phyloP scores from a whole-genome alignment of 2,888 invertebrate species.

The Xanthorhoe spadicearia region DNA sequence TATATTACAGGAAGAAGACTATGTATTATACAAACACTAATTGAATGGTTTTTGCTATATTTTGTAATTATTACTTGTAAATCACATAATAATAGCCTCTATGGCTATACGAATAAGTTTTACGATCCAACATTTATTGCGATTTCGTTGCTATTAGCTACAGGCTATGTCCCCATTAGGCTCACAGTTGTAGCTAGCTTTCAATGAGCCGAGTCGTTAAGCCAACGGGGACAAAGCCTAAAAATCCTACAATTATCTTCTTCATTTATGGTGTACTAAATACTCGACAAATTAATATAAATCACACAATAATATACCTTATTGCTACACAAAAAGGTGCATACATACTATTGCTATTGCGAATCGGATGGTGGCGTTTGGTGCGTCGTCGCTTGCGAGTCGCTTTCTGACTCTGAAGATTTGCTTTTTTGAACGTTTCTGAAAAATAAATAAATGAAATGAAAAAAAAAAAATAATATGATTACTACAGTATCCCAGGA shows the following conservation, averaged over 20 bases:
- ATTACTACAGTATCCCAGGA: too few species aligned
- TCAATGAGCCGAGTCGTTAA: too few species aligned
- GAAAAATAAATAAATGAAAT: slow-evolving; percentile 14
- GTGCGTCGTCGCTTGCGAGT: slow-evolving; percentile 21
- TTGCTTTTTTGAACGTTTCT: slow-evolving; percentile 36
- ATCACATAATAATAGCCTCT: slow-evolving; percentile 15
- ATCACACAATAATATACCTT: slow-evolving; percentile 6
- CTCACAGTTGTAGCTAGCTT: too few species aligned
- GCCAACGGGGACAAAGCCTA: too few species aligned
- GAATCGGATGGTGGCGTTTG: slow-evolving; percentile 22
- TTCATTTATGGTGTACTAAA: neutral
- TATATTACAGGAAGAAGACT: neutral
- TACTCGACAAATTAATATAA: neutral
- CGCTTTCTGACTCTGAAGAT: slow-evolving; percentile 27
- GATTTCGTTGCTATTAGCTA: neutral
- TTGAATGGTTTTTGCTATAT: neutral
- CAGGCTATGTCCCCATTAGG: too few species aligned
- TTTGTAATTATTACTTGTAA: neutral
- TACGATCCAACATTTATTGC: slow-evolving; percentile 1
- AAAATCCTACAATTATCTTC: neutral
- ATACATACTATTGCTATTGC: slow-evolving; percentile 23
- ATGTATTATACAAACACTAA: neutral
- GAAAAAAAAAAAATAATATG: too few species aligned
- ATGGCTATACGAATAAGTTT: slow-evolving; percentile 9
- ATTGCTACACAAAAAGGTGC: slow-evolving; percentile 14